Evolutionary conservation across 2,113 vertebrate species (phyloP), one percentile per base, ranked within the genome.

Genomic region (Zosterops japonicus): DNA sequence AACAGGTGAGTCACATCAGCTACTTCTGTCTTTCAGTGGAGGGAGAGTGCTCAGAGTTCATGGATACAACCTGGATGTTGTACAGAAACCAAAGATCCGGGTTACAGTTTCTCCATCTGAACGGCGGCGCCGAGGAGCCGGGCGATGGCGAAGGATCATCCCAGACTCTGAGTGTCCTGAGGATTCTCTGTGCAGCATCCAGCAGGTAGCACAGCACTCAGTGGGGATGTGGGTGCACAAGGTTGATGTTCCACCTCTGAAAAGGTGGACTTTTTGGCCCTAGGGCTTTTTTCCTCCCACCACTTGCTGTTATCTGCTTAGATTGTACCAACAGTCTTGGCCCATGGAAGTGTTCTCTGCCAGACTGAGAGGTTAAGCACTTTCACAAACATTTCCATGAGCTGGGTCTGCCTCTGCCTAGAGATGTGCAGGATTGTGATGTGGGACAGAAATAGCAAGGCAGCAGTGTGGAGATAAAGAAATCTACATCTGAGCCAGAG

Each of bases 21-120:
- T 80, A 9, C 49, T 93, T 52, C 36, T 97, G 47, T 88, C 52
- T 98, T 98, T 68, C 94, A 99, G 99, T 21, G 99, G 99, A 4
- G 99, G 99, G 8, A 98, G 99, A 61, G 94, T 98, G 83, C 98
- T 99, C 92, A 95, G 91, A 49, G 98, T 99, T 78, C 98, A 70
- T 0, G 99, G 99, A 5, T 98, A 99, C 91, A 99, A 99, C 93
- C 93, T 99, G 96, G 99, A 99, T 61, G 99, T 99, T 91, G 99
- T 99, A 14, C 99, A 99, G 97, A 98, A 97, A 31, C 99, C 99
- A 2, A 98, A 97, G 68, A 99, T 99, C 96, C 97, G 98, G 69
- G 99, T 99, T 69, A 99, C 98, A 0, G 64, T 99, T 89, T 97
- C 97, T 46, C 97, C 96, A 2, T 61, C 90, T 4, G 95, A 96